These are phyloP conservation scores for Lophotis ruficrista DNA, from an alignment of 2,113 vertebrate genomes.

Conservation along the genomic window DNA sequence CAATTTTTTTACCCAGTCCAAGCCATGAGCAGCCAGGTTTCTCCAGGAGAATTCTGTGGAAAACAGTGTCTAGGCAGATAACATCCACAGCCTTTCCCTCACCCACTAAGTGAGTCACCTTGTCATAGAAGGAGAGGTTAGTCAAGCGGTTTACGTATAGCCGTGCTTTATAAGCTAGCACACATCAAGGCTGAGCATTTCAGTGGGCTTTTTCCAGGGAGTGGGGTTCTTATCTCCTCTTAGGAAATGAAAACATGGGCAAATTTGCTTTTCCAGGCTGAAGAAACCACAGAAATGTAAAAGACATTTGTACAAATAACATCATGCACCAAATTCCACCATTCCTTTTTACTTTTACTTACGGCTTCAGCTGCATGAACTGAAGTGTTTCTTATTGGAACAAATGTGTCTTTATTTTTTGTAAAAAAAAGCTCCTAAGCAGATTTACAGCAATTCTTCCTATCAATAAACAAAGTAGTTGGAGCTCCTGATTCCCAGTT, in stretches of 20 bases:
- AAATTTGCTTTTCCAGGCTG: conserved; percentile 70
- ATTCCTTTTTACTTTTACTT: not conserved
- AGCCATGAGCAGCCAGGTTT: too few species aligned
- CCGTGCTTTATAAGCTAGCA: not conserved
- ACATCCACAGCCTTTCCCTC: too few species aligned
- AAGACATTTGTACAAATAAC: conserved; percentile 59
- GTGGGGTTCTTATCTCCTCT: conserved; percentile 64
- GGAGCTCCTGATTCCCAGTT: not conserved
- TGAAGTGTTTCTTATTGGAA: conserved; percentile 1
- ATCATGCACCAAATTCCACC: not conserved
- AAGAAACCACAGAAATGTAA: conserved; percentile 68
- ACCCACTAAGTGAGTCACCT: too few species aligned
- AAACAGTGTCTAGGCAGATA: too few species aligned
- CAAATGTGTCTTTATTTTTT: conserved; percentile 46
- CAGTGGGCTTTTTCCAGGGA: conserved; percentile 46
- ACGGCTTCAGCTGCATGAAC: not conserved
- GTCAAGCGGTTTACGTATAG: conserved; percentile 22
- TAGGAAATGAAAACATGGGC: conserved; percentile 63
- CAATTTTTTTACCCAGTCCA: too few species aligned
- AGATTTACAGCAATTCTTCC: conserved; percentile 30
- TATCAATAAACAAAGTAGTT: not conserved
- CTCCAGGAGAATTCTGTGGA: too few species aligned
- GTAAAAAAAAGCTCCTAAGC: not conserved
- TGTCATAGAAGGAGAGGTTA: too few species aligned
- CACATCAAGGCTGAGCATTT: conserved; percentile 39